A percentile compares a stretch with the other conserved stretches of the same genome.
Evolutionary conservation across 2,797 vertebrate species (phyloP).

Genomic region (Anomalospiza imberbis): DNA sequence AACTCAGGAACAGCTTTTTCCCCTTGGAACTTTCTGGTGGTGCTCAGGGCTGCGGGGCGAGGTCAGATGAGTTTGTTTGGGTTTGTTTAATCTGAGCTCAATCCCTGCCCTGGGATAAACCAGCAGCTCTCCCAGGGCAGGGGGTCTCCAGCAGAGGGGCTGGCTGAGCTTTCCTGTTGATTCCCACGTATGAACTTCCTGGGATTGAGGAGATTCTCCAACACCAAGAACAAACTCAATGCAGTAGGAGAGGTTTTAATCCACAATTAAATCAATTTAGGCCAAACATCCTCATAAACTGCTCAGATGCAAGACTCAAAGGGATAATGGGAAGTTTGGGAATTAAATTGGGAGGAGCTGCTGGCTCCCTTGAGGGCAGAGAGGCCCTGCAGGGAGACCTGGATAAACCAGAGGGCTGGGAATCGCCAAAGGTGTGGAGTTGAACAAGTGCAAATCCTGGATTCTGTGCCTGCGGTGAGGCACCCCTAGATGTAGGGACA

Average conservation of each 20-base stretch:
- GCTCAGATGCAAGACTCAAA: fast-evolving
- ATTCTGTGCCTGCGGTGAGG: neutral
- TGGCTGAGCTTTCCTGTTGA: neutral
- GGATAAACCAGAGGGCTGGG: neutral
- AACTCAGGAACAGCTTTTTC: neutral
- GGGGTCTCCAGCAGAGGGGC: neutral
- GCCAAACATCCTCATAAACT: neutral
- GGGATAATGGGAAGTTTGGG: neutral
- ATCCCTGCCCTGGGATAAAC: neutral
- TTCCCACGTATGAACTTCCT: neutral
- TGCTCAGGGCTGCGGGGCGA: neutral
- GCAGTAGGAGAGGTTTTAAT: neutral
- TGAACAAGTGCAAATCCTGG: neutral
- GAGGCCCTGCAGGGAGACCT: neutral
- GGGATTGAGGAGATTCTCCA: neutral
- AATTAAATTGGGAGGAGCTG: neutral
- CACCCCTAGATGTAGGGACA: fast-evolving
- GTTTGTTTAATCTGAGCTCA: neutral
- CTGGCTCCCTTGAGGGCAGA: fast-evolving
- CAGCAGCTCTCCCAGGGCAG: neutral
- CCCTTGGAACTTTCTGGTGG: neutral
- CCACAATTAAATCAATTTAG: neutral
- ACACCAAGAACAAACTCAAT: neutral
- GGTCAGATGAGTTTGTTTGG: neutral
- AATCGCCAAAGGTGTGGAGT: neutral